Conservation (phyloP, 2,797 vertebrate genomes). For the Macrochelys suwanniensis region DNA sequence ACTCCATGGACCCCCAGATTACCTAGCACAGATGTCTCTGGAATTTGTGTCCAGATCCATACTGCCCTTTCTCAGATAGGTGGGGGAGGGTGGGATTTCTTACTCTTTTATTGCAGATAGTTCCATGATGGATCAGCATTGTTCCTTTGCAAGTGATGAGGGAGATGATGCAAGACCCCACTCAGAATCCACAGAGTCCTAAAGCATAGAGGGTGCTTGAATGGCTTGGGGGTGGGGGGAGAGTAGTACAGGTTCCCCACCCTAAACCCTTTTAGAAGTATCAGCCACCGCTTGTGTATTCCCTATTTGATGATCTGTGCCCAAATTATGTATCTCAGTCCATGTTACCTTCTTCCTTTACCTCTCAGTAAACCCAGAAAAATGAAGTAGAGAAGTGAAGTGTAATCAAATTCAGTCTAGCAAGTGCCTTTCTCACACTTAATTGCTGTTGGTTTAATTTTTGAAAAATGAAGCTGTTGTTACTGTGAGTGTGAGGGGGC, state of each 20-base stretch:
- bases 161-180: fast-evolving
- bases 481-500: conserved; percentile 27
- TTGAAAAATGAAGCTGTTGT: conserved; percentile 59
- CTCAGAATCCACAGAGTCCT: background rate
- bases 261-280: background rate
- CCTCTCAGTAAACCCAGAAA: conserved; percentile 28
- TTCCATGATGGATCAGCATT: background rate
- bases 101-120: background rate
- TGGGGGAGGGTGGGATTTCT: no score
- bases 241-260: background rate
- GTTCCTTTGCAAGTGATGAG: background rate
- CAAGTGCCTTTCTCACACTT: conserved; percentile 38
- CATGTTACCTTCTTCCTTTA: conserved; percentile 4
- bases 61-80: background rate
- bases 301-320: background rate
- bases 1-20: background rate
- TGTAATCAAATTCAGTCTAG: conserved; percentile 7
- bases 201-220: background rate
- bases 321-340: conserved; percentile 22
- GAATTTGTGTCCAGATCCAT: background rate
- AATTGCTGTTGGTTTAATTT: conserved; percentile 55
- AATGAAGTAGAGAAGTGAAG: background rate
- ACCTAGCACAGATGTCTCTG: background rate
- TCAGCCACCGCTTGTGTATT: background rate
- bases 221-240: background rate